A percentile compares a stretch with the other conserved stretches of the same genome.
These are phyloP conservation scores for Aphelenchoides avenae DNA, from an alignment of 1,140 invertebrate genomes.

Conservation along the genomic window DNA sequence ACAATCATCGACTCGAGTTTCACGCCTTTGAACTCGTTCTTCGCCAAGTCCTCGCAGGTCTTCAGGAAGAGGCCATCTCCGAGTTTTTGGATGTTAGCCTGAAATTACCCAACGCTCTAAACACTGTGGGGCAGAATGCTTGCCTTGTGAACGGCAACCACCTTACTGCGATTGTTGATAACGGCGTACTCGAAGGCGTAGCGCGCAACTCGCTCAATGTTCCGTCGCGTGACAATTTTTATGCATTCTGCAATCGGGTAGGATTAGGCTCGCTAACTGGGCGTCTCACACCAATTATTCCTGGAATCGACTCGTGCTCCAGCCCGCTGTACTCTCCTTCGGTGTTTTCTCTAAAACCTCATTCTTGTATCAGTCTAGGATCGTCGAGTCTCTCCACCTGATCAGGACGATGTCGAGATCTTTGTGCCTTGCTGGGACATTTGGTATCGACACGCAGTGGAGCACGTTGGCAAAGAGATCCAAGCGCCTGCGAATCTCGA, in stretches of 20 bases:
- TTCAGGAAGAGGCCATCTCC: slow-evolving; percentile 57
- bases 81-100: slow-evolving; percentile 71
- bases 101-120: no score
- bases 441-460: slow-evolving; percentile 87
- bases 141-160: slow-evolving; percentile 96
- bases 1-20: slow-evolving; percentile 48
- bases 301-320: slow-evolving; percentile 87
- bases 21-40: slow-evolving; percentile 13
- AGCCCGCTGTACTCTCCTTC: slow-evolving; percentile 76
- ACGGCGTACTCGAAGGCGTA: slow-evolving; percentile 94
- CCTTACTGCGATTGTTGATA: slow-evolving; percentile 78
- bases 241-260: slow-evolving; percentile 11
- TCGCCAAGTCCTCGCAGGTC: slow-evolving; percentile 23
- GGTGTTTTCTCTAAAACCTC: slow-evolving; percentile 73
- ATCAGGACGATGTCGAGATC: slow-evolving; percentile 74
- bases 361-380: no score
- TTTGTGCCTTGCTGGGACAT: slow-evolving; percentile 77
- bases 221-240: slow-evolving; percentile 78
- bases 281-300: slow-evolving; percentile 91
- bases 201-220: slow-evolving; percentile 84
- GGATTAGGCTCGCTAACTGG: slow-evolving; percentile 65
- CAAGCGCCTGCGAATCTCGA: slow-evolving; percentile 47
- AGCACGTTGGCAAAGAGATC: slow-evolving; percentile 81
- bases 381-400: no score
- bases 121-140: no score